A percentile compares a stretch with the other conserved stretches of the same genome.
phyloP scores from a whole-genome alignment of 2,888 invertebrate genomes.

The Rambutsinella grinnellia region DNA sequence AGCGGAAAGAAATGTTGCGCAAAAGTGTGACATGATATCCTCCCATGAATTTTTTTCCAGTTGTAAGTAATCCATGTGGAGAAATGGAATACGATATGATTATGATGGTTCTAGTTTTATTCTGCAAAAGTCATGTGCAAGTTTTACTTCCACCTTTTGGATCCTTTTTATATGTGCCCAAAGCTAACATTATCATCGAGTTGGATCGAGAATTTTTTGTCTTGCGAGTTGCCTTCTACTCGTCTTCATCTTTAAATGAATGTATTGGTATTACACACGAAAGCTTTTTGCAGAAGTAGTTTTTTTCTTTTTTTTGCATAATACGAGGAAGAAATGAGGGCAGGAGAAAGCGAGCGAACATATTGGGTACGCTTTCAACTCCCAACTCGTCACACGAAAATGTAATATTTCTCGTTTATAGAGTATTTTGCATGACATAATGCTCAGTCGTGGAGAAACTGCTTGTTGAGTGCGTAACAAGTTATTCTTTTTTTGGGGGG shows the following conservation, averaged over 20 bases:
- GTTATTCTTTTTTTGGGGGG: conserved; percentile 24
- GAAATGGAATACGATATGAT: conserved; percentile 50
- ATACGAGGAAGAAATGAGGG: conserved; percentile 22
- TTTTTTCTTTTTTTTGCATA: conserved; percentile 40
- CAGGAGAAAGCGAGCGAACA: not conserved
- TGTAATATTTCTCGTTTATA: not conserved
- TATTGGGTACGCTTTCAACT: not conserved
- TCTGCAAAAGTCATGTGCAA: not conserved
- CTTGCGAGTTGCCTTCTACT: too few relatives aligned
- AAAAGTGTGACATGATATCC: conserved; percentile 56
- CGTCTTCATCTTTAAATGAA: too few relatives aligned
- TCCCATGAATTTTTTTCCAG: conserved; percentile 47
- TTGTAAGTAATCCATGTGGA: conserved; percentile 54
- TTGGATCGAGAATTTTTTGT: too few relatives aligned
- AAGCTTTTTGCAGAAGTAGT: conserved; percentile 44
- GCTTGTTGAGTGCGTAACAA: conserved; percentile 51
- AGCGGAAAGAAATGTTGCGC: conserved; percentile 50
- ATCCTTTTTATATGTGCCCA: too few relatives aligned
- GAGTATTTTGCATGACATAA: not conserved
- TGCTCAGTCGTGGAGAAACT: conserved; percentile 27
- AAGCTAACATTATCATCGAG: too few relatives aligned
- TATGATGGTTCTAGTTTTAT: conserved; percentile 31
- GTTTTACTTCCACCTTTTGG: too few relatives aligned
- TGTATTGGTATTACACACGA: conserved; percentile 29
- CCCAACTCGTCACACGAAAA: conserved; percentile 7